phyloP scores from a whole-genome alignment of 2,113 vertebrate genomes.

The Stictonetta naevosa region DNA sequence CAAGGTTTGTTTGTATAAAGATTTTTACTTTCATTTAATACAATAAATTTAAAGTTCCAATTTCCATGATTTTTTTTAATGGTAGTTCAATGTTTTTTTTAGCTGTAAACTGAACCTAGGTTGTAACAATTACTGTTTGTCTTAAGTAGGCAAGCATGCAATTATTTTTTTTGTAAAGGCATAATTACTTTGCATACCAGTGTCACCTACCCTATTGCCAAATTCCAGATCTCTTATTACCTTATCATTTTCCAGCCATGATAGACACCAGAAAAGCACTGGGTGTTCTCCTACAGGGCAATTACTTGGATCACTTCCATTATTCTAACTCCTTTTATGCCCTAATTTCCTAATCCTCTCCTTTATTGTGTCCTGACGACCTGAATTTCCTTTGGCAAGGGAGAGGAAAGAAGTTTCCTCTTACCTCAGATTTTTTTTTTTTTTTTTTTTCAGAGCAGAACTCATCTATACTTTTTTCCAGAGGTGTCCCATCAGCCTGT shows the following conservation, averaged over 20 bases:
- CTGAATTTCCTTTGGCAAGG: neutral
- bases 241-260: neutral
- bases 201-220: neutral
- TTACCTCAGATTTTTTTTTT: neutral
- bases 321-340: neutral
- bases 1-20: neutral
- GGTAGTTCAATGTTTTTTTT: neutral
- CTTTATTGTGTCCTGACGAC: neutral
- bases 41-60: neutral
- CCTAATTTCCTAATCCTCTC: neutral
- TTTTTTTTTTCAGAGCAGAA: neutral
- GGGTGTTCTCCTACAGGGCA: neutral
- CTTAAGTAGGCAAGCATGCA: neutral
- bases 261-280: neutral
- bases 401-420: neutral
- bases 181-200: neutral
- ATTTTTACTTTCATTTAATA: neutral
- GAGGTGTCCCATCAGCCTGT: neutral
- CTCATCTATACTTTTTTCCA: neutral
- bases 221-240: neutral
- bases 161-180: neutral
- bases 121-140: neutral
- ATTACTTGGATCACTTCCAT: neutral
- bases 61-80: neutral
- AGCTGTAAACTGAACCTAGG: neutral